A percentile compares a stretch with the other conserved stretches of the same genome.
Evolutionary conservation across 2,797 vertebrate species (phyloP).

Genomic region (Thamnophis elegans): DNA sequence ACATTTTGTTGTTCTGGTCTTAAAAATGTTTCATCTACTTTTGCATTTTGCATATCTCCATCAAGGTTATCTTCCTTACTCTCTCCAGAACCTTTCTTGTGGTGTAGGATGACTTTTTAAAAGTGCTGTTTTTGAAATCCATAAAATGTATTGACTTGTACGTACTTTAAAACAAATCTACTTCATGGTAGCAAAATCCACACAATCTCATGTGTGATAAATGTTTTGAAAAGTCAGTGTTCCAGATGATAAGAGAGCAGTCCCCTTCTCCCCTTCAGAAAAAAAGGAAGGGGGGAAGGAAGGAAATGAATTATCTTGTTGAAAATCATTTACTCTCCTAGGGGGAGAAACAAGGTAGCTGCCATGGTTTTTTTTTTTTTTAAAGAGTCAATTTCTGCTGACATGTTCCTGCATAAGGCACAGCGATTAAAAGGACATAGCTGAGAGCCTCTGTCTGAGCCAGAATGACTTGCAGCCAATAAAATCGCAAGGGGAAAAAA

Average conservation of each 20-base stretch:
- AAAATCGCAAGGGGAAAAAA: neutral
- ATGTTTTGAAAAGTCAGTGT: neutral
- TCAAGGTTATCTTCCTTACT: neutral
- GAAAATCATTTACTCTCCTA: conserved; percentile 8
- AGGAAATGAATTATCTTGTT: neutral
- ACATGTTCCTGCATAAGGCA: neutral
- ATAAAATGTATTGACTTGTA: neutral
- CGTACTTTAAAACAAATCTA: neutral
- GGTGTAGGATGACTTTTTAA: neutral
- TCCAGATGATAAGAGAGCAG: neutral
- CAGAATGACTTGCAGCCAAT: conserved; percentile 26
- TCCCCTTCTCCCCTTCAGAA: neutral
- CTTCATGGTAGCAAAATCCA: neutral
- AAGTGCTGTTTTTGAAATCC: neutral
- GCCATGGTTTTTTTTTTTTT: neutral
- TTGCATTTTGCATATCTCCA: neutral
- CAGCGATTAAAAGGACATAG: conserved; percentile 2
- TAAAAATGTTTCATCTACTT: neutral
- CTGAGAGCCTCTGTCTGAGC: neutral
- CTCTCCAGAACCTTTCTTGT: neutral
- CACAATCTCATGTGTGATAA: neutral
- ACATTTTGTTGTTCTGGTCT: neutral
- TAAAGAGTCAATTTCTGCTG: conserved; percentile 12
- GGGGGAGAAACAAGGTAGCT: neutral
- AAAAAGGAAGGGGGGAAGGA: neutral